phyloP scores from a whole-genome alignment of 1,140 invertebrate genomes.

The Hypothenemus hampei region DNA sequence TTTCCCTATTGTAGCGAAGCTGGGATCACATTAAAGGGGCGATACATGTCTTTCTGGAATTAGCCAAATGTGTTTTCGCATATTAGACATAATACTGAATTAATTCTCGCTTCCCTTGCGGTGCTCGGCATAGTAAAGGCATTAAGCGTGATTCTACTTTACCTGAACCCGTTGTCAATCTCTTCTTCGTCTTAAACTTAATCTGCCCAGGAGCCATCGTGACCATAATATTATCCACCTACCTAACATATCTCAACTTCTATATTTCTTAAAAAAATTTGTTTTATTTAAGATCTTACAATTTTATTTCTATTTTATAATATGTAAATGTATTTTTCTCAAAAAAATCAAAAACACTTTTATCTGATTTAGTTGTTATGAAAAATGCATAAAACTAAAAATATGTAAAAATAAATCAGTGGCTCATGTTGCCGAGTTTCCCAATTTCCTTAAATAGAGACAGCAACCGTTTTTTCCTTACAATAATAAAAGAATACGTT shows the following conservation, averaged over 20 bases:
- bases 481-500: too few relatives aligned
- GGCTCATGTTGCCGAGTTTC: too few relatives aligned
- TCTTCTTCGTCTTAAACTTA: slow-evolving; percentile 38
- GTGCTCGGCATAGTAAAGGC: slow-evolving; percentile 43
- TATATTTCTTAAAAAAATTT: too few relatives aligned
- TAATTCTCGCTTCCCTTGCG: slow-evolving; percentile 43
- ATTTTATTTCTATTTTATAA: too few relatives aligned
- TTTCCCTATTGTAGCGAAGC: slow-evolving; percentile 15
- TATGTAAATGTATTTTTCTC: too few relatives aligned
- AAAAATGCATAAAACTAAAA: too few relatives aligned
- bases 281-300: too few relatives aligned
- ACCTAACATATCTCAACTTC: background rate
- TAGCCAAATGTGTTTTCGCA: slow-evolving; percentile 46
- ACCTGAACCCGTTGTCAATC: slow-evolving; percentile 34
- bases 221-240: slow-evolving; percentile 31
- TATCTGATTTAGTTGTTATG: too few relatives aligned
- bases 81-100: slow-evolving; percentile 46
- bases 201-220: slow-evolving; percentile 35
- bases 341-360: too few relatives aligned
- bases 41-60: slow-evolving; percentile 43
- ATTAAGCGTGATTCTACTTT: slow-evolving; percentile 45
- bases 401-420: too few relatives aligned
- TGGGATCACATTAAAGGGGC: slow-evolving; percentile 28
- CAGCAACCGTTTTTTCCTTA: too few relatives aligned
- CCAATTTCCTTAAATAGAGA: too few relatives aligned